A percentile compares a stretch with the other conserved stretches of the same genome.
These are phyloP conservation scores for Clamator glandarius DNA, from an alignment of 2,797 vertebrate species.

Conservation along the genomic window DNA sequence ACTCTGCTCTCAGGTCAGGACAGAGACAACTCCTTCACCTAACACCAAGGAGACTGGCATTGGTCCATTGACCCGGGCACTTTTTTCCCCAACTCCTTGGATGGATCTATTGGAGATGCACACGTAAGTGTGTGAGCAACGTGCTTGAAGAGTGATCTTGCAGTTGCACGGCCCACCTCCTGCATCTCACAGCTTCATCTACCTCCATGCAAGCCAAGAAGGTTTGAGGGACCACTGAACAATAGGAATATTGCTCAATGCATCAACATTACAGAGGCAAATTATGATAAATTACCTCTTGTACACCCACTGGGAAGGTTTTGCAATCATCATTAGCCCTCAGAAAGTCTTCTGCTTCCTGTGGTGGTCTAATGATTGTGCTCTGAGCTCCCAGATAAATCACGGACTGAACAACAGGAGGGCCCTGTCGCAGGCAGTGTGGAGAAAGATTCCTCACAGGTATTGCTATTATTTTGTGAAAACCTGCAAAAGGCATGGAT, in stretches of 20 bases:
- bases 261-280: neutral
- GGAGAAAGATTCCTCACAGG: neutral
- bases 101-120: rapidly evolving
- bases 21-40: rapidly evolving
- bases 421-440: neutral
- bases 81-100: rapidly evolving
- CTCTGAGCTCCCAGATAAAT: neutral
- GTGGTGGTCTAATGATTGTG: neutral
- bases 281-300: neutral
- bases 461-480: neutral
- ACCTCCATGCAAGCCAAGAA: neutral
- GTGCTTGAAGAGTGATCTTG: neutral
- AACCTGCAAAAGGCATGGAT: neutral
- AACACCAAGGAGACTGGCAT: neutral
- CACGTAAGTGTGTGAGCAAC: rapidly evolving
- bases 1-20: rapidly evolving
- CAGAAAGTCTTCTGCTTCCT: neutral
- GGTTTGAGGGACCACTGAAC: neutral
- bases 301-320: neutral
- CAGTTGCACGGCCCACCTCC: neutral
- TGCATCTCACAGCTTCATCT: neutral
- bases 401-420: neutral
- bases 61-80: rapidly evolving
- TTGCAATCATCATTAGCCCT: neutral
- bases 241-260: neutral